Base-by-base conservation (phyloP, 2,797 vertebrate species). In the Rhynchonycteris naso region DNA sequence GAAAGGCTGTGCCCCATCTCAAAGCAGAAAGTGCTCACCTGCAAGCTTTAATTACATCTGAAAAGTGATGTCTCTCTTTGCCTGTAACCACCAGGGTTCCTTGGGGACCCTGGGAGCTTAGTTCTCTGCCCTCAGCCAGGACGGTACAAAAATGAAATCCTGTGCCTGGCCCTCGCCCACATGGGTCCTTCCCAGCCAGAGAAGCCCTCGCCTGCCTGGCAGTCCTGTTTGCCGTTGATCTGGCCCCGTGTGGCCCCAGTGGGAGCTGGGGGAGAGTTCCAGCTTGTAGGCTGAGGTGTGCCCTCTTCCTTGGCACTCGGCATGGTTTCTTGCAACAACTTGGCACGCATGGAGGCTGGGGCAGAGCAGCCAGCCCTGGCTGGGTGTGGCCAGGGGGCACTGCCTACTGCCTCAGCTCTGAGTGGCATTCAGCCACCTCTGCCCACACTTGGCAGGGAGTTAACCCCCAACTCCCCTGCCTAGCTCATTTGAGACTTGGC, bases 271-370 rank as follows among this genome's bases (percentile, higher is more conserved):
- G 24, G n/a, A 47, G 76, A 56, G 66, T 14, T 52, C 76, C 81
- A 30, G 33, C 63, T 75, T 65, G 50, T 79, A 86, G 94, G 89
- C 86, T 30, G 91, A 91, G 76, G 58, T 92, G 88, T 83, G 65
- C 90, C 85, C 38, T 96, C 82, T 82, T 35, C 69, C 76, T 94
- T 95, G 94, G 94, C 94, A 66, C n/a, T 10, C 7, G 0, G 9
- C 0, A 0, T 66, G 50, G 52, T 75, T 90, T 88, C 92, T 79
- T 80, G 88, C 71, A 88, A 63, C n/a, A 28, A 59, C 82, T 90
- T 92, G 97, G 82, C 75, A 0, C 43, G 88, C 12, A 24, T 54
- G 75, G 90, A 76, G 91, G 79, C 90, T 58, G 83, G 63, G 86
- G 89, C 94, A 61, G 63, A 58, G 72, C 88, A 38, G 43, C 86